Conservation (phyloP, 2,888 invertebrate genomes). For the Cataglyphis rosenhaueri region DNA sequence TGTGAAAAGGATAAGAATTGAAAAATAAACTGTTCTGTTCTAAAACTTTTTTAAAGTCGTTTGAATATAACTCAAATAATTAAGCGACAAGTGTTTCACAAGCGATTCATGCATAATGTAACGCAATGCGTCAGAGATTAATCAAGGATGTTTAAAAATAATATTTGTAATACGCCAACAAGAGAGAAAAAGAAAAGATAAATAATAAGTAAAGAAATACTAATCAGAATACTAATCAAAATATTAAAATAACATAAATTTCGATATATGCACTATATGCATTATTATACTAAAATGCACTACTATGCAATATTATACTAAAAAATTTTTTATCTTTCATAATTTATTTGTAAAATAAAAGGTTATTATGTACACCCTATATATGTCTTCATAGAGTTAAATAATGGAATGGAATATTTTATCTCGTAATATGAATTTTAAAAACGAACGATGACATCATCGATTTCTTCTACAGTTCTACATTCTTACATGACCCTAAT, state of each 20-base stretch:
- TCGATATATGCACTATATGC: neutral
- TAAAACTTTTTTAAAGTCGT: neutral
- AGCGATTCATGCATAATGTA: slow-evolving; percentile 24
- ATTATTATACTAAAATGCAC: no score
- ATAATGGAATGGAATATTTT: neutral
- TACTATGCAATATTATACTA: neutral
- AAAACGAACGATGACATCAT: slow-evolving; percentile 25
- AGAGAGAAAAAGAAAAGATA: neutral
- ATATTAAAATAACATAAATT: neutral
- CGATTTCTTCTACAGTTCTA: slow-evolving; percentile 16
- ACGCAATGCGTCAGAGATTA: slow-evolving; percentile 27
- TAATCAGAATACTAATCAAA: neutral
- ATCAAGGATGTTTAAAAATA: slow-evolving; percentile 38
- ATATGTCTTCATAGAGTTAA: neutral
- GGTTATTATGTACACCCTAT: neutral
- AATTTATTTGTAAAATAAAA: neutral
- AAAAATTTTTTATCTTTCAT: neutral
- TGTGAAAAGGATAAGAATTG: neutral
- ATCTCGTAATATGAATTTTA: neutral
- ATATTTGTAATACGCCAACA: slow-evolving; percentile 1
- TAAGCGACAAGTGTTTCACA: neutral
- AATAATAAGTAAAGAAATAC: neutral
- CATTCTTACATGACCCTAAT: slow-evolving; percentile 29
- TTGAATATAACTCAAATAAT: slow-evolving; percentile 20
- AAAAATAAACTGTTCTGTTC: neutral